Conservation (phyloP, 64 coral and sea anemone genomes). For the Actinia equina region DNA sequence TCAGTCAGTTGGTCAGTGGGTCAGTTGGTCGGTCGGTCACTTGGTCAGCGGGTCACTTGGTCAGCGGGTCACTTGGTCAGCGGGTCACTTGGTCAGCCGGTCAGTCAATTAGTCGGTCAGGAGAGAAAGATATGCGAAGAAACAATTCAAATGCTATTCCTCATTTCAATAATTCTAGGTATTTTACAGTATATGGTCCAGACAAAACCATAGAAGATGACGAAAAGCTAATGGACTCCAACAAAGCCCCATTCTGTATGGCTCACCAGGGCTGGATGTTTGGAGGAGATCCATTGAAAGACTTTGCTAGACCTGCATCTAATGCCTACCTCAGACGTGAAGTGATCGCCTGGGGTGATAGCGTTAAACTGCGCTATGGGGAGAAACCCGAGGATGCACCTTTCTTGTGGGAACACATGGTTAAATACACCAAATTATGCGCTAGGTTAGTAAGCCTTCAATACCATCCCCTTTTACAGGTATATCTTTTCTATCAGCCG, state of each 20-base stretch:
- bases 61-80: too few species aligned
- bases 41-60: too few species aligned
- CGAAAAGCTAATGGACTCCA: slow-evolving; percentile 75
- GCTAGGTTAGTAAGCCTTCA: slow-evolving; percentile 53
- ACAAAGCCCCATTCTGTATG: slow-evolving; percentile 62
- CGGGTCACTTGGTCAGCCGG: too few species aligned
- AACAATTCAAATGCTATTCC: neutral
- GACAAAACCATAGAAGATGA: slow-evolving; percentile 57
- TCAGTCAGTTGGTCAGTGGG: too few species aligned
- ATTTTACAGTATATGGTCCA: slow-evolving; percentile 58
- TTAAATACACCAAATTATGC: slow-evolving; percentile 79
- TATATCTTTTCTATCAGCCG: too few species aligned
- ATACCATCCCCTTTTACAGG: too few species aligned
- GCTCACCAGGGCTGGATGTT: slow-evolving; percentile 90
- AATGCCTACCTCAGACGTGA: slow-evolving; percentile 83
- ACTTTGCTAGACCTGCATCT: slow-evolving; percentile 86
- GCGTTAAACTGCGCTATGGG: slow-evolving; percentile 87
- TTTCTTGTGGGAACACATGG: slow-evolving; percentile 90
- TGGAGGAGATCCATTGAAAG: slow-evolving; percentile 77
- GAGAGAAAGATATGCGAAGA: too few species aligned
- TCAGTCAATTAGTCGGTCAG: too few species aligned
- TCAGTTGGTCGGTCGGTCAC: too few species aligned
- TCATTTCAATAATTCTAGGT: slow-evolving; percentile 13
- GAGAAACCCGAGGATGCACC: slow-evolving; percentile 83
- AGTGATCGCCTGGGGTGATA: slow-evolving; percentile 95